A percentile compares a stretch with the other conserved stretches of the same genome.
phyloP scores from a whole-genome alignment of 2,113 vertebrate genomes.

The Climacteris rufus region DNA sequence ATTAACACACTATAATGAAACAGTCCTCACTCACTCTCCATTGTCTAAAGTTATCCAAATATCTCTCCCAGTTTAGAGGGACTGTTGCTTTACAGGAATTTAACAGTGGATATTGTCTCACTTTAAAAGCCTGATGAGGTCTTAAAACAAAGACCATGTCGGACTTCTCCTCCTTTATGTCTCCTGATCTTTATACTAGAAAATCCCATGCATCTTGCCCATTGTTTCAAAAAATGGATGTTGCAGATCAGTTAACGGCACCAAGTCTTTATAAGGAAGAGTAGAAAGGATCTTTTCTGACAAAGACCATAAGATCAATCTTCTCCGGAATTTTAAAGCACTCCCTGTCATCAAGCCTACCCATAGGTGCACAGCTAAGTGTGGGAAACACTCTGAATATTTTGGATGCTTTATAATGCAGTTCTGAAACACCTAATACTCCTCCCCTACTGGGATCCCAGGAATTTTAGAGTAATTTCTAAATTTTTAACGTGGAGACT shows the following conservation, averaged over 20 bases:
- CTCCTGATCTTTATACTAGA: background rate
- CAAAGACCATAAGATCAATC: background rate
- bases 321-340: background rate
- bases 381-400: background rate
- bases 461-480: background rate
- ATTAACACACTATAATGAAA: background rate
- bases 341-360: background rate
- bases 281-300: background rate
- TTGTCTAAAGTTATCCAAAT: background rate
- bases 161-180: background rate
- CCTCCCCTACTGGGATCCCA: background rate
- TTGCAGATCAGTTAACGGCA: background rate
- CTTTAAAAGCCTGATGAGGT: background rate
- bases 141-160: background rate
- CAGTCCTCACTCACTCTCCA: background rate
- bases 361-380: rapidly evolving
- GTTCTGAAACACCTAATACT: background rate
- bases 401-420: rapidly evolving
- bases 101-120: background rate
- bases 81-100: background rate
- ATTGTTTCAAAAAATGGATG: background rate
- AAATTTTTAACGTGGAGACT: background rate
- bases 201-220: background rate
- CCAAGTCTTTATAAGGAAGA: background rate
- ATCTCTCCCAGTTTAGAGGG: background rate